phyloP scores from a whole-genome alignment of 1,140 invertebrate genomes.

The Littorina saxatilis region DNA sequence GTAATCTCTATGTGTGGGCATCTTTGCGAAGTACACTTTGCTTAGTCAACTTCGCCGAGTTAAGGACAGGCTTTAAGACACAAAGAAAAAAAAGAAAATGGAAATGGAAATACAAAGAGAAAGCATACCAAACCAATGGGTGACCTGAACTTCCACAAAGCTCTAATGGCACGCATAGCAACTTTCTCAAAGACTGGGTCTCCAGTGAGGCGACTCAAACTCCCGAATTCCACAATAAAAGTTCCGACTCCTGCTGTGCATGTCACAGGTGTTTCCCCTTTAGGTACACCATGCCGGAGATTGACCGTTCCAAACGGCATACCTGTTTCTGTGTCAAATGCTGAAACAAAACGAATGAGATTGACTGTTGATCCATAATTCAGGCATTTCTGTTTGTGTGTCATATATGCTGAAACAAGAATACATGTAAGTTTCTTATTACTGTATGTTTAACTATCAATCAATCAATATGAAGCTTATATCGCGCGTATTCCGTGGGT shows the following conservation, averaged over 20 bases:
- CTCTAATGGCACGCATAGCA: slow-evolving; percentile 92
- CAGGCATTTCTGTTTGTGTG: no score
- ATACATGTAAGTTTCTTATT: neutral
- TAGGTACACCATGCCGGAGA: slow-evolving; percentile 89
- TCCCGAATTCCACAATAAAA: slow-evolving; percentile 97
- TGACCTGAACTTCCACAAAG: slow-evolving; percentile 90
- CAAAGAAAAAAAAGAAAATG: no score
- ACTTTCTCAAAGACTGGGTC: slow-evolving; percentile 93
- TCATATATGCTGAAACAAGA: neutral
- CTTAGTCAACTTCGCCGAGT: no score
- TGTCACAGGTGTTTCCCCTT: slow-evolving; percentile 95
- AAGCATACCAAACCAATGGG: slow-evolving; percentile 85
- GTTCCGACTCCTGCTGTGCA: slow-evolving; percentile 99
- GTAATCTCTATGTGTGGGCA: no score
- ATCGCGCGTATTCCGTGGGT: no score
- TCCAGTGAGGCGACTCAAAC: slow-evolving; percentile 94
- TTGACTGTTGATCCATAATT: neutral
- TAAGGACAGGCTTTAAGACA: no score
- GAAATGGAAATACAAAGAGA: no score
- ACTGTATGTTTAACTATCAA: no score
- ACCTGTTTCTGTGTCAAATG: slow-evolving; percentile 82
- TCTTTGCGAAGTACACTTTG: no score
- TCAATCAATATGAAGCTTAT: no score
- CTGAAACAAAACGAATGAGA: slow-evolving; percentile 67
- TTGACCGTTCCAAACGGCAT: slow-evolving; percentile 98